Evolutionary conservation across 2,113 vertebrate species (phyloP).

Genomic region (Saccopteryx bilineata): DNA sequence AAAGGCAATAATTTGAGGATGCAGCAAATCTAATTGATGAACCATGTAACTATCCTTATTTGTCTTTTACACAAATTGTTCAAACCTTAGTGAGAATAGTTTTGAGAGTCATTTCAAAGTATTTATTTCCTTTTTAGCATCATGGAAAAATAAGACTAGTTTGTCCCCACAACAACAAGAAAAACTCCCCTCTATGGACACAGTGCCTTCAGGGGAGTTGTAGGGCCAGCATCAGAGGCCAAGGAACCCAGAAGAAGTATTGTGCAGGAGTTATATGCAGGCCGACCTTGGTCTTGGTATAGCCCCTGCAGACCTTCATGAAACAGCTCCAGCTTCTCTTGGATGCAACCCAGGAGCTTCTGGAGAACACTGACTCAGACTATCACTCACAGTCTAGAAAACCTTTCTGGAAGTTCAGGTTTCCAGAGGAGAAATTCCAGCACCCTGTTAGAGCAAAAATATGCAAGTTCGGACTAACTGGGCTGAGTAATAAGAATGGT

Average conservation of each 20-base stretch:
- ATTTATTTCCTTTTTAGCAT: neutral
- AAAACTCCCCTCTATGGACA: neutral
- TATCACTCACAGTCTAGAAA: neutral
- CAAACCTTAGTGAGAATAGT: neutral
- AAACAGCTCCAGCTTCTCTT: neutral
- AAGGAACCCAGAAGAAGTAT: neutral
- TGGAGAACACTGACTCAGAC: neutral
- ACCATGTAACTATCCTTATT: neutral
- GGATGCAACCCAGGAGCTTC: neutral
- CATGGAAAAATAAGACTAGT: neutral
- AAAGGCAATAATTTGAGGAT: neutral
- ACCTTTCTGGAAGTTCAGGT: neutral
- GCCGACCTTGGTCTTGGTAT: neutral
- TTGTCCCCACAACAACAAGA: neutral
- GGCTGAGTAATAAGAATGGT: neutral
- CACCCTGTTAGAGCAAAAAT: neutral
- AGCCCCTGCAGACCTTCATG: too few species aligned
- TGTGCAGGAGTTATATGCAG: neutral
- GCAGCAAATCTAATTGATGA: neutral
- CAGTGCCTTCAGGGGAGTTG: neutral
- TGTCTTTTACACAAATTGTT: neutral
- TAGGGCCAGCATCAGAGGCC: neutral
- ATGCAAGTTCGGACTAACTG: neutral
- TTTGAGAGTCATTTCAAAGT: neutral
- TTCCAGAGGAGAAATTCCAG: neutral